phyloP scores from a whole-genome alignment of 1,140 invertebrate genomes.

The Drosophila sp. region DNA sequence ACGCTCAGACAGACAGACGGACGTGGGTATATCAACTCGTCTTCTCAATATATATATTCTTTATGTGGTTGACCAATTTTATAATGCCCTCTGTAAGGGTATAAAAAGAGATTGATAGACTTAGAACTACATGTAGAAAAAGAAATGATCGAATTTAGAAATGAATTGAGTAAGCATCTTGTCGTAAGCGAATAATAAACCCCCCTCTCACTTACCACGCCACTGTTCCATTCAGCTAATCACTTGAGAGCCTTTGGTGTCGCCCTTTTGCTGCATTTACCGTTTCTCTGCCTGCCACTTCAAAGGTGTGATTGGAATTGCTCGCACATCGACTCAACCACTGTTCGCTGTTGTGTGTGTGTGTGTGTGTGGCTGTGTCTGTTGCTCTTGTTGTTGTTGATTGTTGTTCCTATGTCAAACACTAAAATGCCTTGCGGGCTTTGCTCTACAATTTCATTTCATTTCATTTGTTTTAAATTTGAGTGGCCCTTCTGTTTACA shows the following conservation, averaged over 20 bases:
- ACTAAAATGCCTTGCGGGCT: conserved; percentile 60
- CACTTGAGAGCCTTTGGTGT: conserved; percentile 37
- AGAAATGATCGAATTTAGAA: no score
- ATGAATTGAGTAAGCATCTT: no score
- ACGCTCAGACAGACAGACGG: no score
- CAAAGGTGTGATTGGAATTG: conserved; percentile 30
- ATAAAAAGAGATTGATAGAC: no score
- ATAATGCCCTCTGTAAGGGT: no score
- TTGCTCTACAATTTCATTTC: conserved; percentile 58
- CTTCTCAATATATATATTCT: no score
- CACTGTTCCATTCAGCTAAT: conserved; percentile 25
- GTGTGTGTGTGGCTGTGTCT: conserved; percentile 9
- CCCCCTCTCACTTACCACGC: background rate
- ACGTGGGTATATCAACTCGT: no score
- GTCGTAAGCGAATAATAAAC: no score
- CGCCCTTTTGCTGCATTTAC: conserved; percentile 18
- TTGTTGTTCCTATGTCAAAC: conserved; percentile 53
- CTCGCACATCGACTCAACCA: conserved; percentile 30
- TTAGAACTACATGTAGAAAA: no score
- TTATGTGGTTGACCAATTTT: no score
- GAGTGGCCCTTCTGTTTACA: conserved; percentile 53
- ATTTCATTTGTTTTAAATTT: conserved; percentile 72
- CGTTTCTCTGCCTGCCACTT: conserved; percentile 18
- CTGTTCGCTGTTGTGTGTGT: background rate
- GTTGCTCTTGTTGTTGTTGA: conserved; percentile 16